Percentiles rank a stretch among this genome's conserved stretches.
Conservation (phyloP, 2,797 vertebrate species). For the Pseudomugil tenellus region DNA sequence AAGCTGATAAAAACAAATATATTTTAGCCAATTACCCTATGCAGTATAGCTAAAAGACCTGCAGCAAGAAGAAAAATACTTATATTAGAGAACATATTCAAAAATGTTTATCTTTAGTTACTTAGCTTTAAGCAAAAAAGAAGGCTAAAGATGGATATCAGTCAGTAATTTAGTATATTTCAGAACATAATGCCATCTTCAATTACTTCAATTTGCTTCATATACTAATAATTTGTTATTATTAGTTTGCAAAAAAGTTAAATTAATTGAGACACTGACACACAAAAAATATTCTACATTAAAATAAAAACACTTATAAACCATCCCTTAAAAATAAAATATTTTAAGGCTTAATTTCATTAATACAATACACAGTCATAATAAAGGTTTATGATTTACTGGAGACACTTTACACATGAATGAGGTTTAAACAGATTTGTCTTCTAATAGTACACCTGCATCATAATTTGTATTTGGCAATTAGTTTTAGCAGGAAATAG, state of each 20-base stretch:
- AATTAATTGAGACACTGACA: neutral
- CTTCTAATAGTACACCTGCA: neutral
- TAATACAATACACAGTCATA: slow-evolving; percentile 27
- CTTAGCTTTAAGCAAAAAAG: neutral
- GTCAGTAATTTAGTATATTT: neutral
- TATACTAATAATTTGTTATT: too few species aligned
- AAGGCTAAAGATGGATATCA: neutral
- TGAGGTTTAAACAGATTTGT: slow-evolving; percentile 10
- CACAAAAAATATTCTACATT: slow-evolving; percentile 26
- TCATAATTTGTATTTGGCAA: neutral
- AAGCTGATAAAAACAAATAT: neutral
- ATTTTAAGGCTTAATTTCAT: slow-evolving; percentile 37
- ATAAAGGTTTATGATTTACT: slow-evolving; percentile 39
- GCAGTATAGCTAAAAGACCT: neutral
- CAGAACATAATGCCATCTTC: neutral
- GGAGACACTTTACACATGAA: slow-evolving; percentile 37
- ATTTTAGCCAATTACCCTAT: neutral
- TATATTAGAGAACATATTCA: neutral
- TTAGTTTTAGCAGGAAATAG: neutral
- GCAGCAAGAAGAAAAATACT: neutral
- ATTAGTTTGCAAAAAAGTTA: neutral
- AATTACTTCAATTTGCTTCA: neutral
- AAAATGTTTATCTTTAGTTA: neutral
- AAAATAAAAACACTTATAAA: slow-evolving; percentile 29
- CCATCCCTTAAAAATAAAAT: slow-evolving; percentile 16